Evolutionary conservation across 2,797 vertebrate species (phyloP), one percentile per base, ranked within the genome.

Genomic region (Selene dorsalis): DNA sequence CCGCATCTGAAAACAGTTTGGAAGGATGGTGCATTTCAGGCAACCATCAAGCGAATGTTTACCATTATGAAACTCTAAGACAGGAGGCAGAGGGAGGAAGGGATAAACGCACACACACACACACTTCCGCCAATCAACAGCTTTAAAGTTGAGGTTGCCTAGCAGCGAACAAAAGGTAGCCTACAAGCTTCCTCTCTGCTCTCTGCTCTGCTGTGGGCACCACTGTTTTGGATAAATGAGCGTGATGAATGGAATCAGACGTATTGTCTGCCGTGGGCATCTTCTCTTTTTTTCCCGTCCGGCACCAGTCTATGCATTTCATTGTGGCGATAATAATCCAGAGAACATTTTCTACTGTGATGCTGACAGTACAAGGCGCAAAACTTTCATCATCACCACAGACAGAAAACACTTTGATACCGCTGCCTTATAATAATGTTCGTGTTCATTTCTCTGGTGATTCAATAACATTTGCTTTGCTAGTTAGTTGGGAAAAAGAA

Each of bases 71-170:
- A 82, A 83, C 39, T 47, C 52, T 4, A 28, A 43, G 52, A 77
- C 60, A 41, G 50, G 64, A 83, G 71, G 57, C 71, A 41, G 13
- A 39, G 75, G 63, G 45, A n/a, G 57, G 39, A 50, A 64, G 18
- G 47, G 61, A 70, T 71, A 69, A 80, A 55, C 60, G 72, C 18
- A 39, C 6, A 22, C 45, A 43, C 59, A 56, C 48, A 69, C 60
- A 67, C 45, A 12, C 41, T 16, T 4, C 35, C 0, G 3, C 75
- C 75, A 75, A 63, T 86, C 73, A 82, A 28, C 47, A 75, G 72
- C 30, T 77, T 74, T 77, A 56, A 79, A 79, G 77, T 68, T 62
- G 55, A 53, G 75, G 86, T 85, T 91, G 85, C 82, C 84, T 87
- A 75, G 84, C 86, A 88, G 86, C 82, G 58, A 68, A 75, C 72